Evolutionary conservation across 2,113 vertebrate genomes (phyloP).

Genomic region (Microtus montanus): DNA sequence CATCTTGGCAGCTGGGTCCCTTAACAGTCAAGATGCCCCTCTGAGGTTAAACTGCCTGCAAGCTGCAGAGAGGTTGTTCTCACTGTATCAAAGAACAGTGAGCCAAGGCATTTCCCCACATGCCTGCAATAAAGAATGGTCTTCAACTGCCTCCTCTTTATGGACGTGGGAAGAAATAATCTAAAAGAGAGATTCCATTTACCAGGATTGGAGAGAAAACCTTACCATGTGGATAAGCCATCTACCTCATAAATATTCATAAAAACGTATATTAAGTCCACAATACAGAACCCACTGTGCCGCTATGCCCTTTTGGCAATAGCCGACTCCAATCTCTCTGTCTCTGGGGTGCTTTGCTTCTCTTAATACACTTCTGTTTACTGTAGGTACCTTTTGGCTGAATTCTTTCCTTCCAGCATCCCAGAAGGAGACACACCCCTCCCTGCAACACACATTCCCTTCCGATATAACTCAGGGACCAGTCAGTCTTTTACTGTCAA

Average conservation of each 20-base stretch:
- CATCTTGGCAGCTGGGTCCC: not conserved
- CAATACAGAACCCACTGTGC: not conserved
- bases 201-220: not conserved
- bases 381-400: not conserved
- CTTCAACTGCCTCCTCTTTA: not conserved
- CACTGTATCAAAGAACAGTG: not conserved
- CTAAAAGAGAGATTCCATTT: not conserved
- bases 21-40: not conserved
- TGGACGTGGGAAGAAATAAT: not conserved
- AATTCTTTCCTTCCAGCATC: not conserved
- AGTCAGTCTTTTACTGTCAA: not conserved
- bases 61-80: too few species aligned
- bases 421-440: not conserved
- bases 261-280: not conserved
- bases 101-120: not conserved
- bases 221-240: too few species aligned
- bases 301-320: not conserved
- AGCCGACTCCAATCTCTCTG: not conserved
- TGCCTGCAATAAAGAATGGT: not conserved
- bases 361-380: not conserved
- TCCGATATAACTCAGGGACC: not conserved
- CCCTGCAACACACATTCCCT: not conserved
- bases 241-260: not conserved
- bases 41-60: not conserved
- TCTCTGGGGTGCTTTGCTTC: not conserved